Evolutionary conservation across 2,888 invertebrate species (phyloP), one percentile per base, ranked within the genome.

Genomic region (Tinea semifulvella): DNA sequence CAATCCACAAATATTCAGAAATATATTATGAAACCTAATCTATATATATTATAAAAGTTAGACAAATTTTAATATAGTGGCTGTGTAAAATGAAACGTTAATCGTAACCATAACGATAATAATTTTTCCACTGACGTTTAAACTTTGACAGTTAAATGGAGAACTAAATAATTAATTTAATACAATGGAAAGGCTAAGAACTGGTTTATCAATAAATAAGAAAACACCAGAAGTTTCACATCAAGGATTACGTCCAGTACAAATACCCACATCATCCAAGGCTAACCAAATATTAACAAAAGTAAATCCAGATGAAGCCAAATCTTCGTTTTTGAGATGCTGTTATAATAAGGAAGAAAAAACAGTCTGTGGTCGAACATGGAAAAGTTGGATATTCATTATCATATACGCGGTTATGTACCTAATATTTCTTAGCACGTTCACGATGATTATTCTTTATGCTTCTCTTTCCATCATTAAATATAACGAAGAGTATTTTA

Each of bases 311-410:
- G 31, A n/a, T 5, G 31, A 31, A 8, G 31, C 4, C 6, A 31
- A 31, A 31, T 5, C 7, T 10, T 11, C 31, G 11, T 61, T 53
- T 20, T 52, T 45, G 4, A 53, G 49, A 1, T 62, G 47, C 46
- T 0, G 68, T 1, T 73, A 76, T 51, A 49, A 77, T 45, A 61
- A 43, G 44, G 49, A 67, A 2, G 54, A 55, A 0, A 60, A 58
- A 18, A 56, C 59, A 4, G 58, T 52, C 45, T 68, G 68, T 19
- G 67, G 57, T 1, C 57, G 76, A 52, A 63, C 68, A 0, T 60
- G 60, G n/a, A 42, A n/a, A 10, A 69, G 62, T 48, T 79, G 79
- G 79, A 0, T 57, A 0, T 48, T 45, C 4, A 71, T 79, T 3
- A 22, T 65, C 2, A 1, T 20, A 0, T 79, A 79, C 47, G 56